Evolutionary conservation across 2,888 invertebrate species (phyloP), one percentile per base, ranked within the genome.

Genomic region (Cremastinae sp.): DNA sequence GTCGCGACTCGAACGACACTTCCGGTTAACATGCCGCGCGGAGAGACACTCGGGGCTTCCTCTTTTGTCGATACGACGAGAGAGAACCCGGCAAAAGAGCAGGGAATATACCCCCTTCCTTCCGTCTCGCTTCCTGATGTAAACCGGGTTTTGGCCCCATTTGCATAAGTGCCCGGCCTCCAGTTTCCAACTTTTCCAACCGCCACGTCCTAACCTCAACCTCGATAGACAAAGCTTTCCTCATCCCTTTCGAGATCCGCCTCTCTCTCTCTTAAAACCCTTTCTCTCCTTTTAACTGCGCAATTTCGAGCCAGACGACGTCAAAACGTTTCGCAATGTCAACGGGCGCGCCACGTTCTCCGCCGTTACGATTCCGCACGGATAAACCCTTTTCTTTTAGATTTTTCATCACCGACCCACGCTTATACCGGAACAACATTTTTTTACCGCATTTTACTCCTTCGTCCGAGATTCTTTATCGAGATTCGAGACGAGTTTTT

Each of bases 151-250:
- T 34, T 66, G 12, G 64, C 43, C 66, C 75, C 71, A 75, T 75
- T 75, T 75, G 71, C 75, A 75, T 66, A 75, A 75, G 70, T 75
- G 75, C 56, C 66, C 38, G 70, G 49, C 56, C 62, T 71, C 62
- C 54, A 75, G 71, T 75, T 75, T 71, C 61, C 54, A 75, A 75
- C 71, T 75, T 71, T 75, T 62, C 16, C 49, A 56, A 45, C 68
- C 53, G 47, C 36, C 34, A 12, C 45, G 18, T 12, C 20, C 36
- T 47, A 58, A 56, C 41, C 66, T 53, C 47, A 8, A 12, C 2
- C 41, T 22, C n/a, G n/a, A 45, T 34, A 43, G 53, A 54, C 20
- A 9, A 18, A 1, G 20, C 68, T 58, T 38, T 41, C n/a, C 14
- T 58, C 47, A 14, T 20, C 18, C 12, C 14, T 10, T 34, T 38